Evolutionary conservation across 2,888 invertebrate species (phyloP).

Genomic region (Linnaemya tessellans): DNA sequence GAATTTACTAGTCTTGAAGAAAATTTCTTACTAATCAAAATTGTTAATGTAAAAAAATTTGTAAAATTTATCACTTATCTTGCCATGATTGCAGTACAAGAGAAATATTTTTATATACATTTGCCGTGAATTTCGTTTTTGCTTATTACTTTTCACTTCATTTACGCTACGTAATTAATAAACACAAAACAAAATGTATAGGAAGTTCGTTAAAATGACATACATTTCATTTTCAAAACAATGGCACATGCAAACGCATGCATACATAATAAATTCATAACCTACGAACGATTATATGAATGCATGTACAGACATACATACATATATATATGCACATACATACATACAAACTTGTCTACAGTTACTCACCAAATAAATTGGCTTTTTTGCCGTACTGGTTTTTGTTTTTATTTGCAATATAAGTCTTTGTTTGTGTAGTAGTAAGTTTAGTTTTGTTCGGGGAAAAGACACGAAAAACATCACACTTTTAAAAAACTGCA

Average conservation of each 20-base stretch:
- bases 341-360: too few relatives aligned
- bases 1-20: too few relatives aligned
- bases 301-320: too few relatives aligned
- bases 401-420: constrained; percentile 1
- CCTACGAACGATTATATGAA: too few relatives aligned
- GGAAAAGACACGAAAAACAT: constrained; percentile 10
- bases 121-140: background rate
- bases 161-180: constrained; percentile 39
- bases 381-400: background rate
- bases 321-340: too few relatives aligned
- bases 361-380: constrained; percentile 40
- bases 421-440: constrained; percentile 51
- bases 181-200: constrained; percentile 13
- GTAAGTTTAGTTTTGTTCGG: constrained; percentile 52
- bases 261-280: constrained; percentile 2
- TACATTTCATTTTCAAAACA: constrained; percentile 46
- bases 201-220: constrained; percentile 53
- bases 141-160: constrained; percentile 24
- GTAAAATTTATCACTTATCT: background rate
- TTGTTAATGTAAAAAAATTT: too few relatives aligned
- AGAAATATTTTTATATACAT: background rate
- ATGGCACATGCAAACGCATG: constrained; percentile 21
- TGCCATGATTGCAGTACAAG: background rate
- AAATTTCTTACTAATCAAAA: too few relatives aligned
- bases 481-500: constrained; percentile 37